phyloP scores from a whole-genome alignment of 2,797 vertebrate genomes.

The Cephalopachus bancanus region DNA sequence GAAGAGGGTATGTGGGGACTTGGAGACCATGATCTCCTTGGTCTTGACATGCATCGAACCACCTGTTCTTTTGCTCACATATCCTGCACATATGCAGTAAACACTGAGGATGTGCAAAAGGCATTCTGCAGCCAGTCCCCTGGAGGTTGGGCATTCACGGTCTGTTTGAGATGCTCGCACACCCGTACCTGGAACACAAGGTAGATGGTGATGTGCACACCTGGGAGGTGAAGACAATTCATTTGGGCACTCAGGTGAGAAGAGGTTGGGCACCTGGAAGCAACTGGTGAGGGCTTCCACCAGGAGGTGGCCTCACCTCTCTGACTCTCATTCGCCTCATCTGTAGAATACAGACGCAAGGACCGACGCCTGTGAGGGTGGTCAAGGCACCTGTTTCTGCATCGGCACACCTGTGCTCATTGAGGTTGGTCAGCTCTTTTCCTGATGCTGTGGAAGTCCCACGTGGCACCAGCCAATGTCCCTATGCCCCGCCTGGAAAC shows the following conservation, averaged over 20 bases:
- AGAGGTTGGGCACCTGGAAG: rapidly evolving
- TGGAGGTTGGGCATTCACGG: background rate
- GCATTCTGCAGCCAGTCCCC: background rate
- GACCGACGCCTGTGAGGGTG: rapidly evolving
- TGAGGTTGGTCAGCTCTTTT: rapidly evolving
- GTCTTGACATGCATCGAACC: background rate
- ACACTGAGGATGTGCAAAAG: rapidly evolving
- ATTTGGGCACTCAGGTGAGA: background rate
- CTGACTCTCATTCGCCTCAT: too few relatives aligned
- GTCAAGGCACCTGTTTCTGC: background rate
- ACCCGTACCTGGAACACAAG: background rate
- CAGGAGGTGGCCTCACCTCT: background rate
- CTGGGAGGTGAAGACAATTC: background rate
- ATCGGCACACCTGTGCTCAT: too few relatives aligned
- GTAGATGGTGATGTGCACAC: rapidly evolving
- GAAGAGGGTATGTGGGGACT: rapidly evolving
- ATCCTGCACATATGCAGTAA: rapidly evolving
- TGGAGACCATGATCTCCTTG: background rate
- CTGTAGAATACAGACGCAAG: background rate
- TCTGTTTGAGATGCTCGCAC: background rate
- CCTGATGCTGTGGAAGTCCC: too few relatives aligned
- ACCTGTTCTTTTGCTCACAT: background rate
- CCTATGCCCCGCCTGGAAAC: background rate
- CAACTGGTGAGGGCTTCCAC: background rate
- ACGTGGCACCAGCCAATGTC: background rate